phyloP scores from a whole-genome alignment of 2,113 vertebrate genomes.

The Halcyon malimbica region DNA sequence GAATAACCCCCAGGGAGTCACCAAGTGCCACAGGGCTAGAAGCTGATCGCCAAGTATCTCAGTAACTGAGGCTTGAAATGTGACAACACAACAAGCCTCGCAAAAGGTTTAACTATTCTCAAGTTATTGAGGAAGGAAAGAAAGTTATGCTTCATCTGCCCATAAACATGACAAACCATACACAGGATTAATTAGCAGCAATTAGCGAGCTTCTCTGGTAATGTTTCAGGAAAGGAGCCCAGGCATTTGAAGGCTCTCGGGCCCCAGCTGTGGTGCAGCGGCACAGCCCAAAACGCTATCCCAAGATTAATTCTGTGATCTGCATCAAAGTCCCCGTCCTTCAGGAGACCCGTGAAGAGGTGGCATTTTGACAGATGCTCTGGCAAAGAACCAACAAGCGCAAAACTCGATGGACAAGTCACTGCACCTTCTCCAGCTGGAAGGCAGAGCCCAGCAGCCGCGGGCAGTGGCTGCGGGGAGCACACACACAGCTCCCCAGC shows the following conservation, averaged over 20 bases:
- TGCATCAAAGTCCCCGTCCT: not conserved
- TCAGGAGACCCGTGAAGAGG: not conserved
- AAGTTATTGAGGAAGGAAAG: not conserved
- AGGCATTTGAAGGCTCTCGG: not conserved
- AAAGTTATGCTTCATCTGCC: constrained; percentile 11
- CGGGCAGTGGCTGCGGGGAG: rapidly evolving
- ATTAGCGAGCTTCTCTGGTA: constrained; percentile 5
- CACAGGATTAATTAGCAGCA: constrained; percentile 48
- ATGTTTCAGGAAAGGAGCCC: not conserved
- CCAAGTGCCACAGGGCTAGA: no score
- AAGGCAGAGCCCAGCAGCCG: not conserved
- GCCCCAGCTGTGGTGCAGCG: not conserved
- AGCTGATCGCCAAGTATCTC: not conserved
- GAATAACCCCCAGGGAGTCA: not conserved
- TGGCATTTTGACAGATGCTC: not conserved
- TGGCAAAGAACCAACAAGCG: not conserved
- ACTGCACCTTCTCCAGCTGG: not conserved
- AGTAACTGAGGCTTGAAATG: not conserved
- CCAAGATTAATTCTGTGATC: not conserved
- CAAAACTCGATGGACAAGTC: rapidly evolving
- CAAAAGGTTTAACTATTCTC: not conserved
- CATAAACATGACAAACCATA: not conserved
- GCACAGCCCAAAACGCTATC: not conserved
- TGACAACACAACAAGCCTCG: not conserved
- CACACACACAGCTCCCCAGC: not conserved